Evolutionary conservation across 2,888 invertebrate genomes (phyloP).

Genomic region (Lottia scabra): DNA sequence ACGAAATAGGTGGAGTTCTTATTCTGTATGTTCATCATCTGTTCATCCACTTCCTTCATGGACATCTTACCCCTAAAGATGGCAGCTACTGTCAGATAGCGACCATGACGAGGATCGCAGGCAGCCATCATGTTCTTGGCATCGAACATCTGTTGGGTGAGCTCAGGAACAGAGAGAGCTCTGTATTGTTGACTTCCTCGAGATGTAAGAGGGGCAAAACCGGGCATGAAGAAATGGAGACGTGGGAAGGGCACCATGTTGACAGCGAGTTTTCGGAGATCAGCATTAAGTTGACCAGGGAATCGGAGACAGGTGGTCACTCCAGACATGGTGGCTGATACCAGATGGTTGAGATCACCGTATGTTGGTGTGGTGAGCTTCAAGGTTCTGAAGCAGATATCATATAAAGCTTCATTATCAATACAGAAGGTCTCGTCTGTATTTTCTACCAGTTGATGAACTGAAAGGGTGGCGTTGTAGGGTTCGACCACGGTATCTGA

Average conservation of each 20-base stretch:
- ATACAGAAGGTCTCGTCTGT: conserved; percentile 1
- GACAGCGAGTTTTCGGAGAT: neutral
- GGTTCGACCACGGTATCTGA: neutral
- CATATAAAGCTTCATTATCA: conserved; percentile 2
- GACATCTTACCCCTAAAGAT: conserved; percentile 3
- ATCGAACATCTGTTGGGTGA: conserved; percentile 2
- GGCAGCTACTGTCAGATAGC: neutral
- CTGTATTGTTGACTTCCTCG: neutral
- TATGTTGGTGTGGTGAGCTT: neutral
- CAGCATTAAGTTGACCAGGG: conserved; percentile 1
- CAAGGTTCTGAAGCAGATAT: neutral
- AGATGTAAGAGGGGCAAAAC: conserved; percentile 2
- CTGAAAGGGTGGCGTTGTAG: neutral
- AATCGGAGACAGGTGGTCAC: neutral
- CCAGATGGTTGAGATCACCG: conserved; percentile 1
- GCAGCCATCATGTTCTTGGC: conserved; percentile 4
- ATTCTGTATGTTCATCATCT: neutral
- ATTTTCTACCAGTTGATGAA: neutral
- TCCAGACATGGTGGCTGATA: neutral
- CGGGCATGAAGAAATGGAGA: conserved; percentile 4
- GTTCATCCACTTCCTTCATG: conserved; percentile 1
- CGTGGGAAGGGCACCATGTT: neutral
- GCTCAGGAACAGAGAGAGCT: neutral
- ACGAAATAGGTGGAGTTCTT: neutral
- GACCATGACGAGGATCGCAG: neutral